Percentiles rank a stretch among this genome's conserved stretches.
phyloP scores from a whole-genome alignment of 2,797 vertebrate species.

The Cuculus canorus region DNA sequence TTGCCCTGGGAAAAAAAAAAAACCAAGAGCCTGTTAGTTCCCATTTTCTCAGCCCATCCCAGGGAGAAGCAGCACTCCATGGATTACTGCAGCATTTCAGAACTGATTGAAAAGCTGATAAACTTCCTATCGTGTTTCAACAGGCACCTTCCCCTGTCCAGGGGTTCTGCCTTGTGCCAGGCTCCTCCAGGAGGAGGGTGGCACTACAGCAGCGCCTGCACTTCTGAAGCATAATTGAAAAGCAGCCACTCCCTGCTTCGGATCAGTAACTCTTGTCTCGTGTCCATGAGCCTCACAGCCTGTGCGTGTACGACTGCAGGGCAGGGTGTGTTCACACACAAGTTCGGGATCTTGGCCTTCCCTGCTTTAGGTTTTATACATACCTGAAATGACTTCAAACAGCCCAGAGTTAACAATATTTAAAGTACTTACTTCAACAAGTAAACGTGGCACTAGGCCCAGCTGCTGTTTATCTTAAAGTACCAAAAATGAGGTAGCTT shows the following conservation, averaged over 20 bases:
- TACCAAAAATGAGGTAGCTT: neutral
- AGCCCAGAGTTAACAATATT: neutral
- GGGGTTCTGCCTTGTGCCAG: too few species aligned
- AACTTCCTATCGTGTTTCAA: fast-evolving
- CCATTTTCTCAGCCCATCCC: neutral
- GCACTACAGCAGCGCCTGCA: fast-evolving
- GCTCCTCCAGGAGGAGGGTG: fast-evolving
- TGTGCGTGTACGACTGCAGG: fast-evolving
- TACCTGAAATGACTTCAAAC: neutral
- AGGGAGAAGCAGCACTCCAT: neutral
- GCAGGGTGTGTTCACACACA: fast-evolving
- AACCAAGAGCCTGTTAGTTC: neutral
- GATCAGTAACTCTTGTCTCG: neutral
- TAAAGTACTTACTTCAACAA: neutral
- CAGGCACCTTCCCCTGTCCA: neutral
- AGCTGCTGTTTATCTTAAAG: neutral
- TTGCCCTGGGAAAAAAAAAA: constrained; percentile 71
- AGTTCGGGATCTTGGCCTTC: too few species aligned
- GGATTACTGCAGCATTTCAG: neutral
- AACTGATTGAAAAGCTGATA: neutral
- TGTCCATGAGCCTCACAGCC: fast-evolving
- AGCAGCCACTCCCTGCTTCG: neutral
- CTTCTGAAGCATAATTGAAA: neutral
- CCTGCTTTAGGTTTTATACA: neutral
- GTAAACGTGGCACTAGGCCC: neutral